Evolutionary conservation across 2,888 invertebrate genomes (phyloP).

Genomic region (Linhomoeus sp.): DNA sequence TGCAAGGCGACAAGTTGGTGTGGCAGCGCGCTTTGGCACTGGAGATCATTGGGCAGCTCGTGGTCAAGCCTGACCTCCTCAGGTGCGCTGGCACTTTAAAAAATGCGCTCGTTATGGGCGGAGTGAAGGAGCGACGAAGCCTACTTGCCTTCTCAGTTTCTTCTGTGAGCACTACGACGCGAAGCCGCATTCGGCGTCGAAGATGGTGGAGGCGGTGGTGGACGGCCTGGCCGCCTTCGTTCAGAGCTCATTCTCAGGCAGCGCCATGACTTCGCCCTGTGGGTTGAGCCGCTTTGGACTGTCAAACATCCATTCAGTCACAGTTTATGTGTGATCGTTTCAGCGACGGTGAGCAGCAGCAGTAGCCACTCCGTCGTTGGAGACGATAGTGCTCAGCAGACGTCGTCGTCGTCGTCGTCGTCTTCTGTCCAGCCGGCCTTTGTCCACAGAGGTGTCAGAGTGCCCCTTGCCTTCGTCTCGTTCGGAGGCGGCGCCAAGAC

Average conservation of each 20-base stretch:
- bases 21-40: slow-evolving; percentile 89
- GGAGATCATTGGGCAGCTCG: slow-evolving; percentile 85
- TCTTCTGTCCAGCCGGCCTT: too few species aligned
- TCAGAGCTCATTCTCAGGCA: slow-evolving; percentile 47
- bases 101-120: too few species aligned
- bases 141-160: not conserved
- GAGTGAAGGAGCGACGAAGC: too few species aligned
- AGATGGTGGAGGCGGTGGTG: slow-evolving; percentile 67
- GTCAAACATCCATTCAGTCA: too few species aligned
- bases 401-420: too few species aligned
- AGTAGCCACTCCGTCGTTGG: too few species aligned
- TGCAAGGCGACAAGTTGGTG: slow-evolving; percentile 81
- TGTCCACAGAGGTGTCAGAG: slow-evolving; percentile 76
- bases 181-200: slow-evolving; percentile 44
- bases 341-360: not conserved
- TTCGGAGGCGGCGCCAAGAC: slow-evolving; percentile 66
- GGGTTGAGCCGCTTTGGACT: too few species aligned
- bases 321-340: not conserved
- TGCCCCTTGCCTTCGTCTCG: slow-evolving; percentile 65
- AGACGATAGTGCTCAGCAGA: too few species aligned
- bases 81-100: too few species aligned
- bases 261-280: too few species aligned
- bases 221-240: slow-evolving; percentile 79
- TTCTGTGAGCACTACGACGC: slow-evolving; percentile 77
- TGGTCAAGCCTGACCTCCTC: slow-evolving; percentile 62